phyloP scores from a whole-genome alignment of 1,140 invertebrate species.

The Hyles vespertilio region DNA sequence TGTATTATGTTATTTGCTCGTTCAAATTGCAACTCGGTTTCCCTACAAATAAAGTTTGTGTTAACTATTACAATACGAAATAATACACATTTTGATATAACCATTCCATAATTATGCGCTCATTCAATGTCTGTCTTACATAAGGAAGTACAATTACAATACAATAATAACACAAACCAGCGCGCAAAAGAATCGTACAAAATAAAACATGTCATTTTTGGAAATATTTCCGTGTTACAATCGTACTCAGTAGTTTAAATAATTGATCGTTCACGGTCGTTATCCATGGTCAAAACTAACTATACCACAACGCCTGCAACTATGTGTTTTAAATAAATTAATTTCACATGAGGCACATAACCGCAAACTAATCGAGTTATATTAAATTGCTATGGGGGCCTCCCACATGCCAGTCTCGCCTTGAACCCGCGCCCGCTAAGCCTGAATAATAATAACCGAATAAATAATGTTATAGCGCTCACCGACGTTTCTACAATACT shows the following conservation, averaged over 20 bases:
- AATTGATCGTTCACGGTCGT: slow-evolving; percentile 9
- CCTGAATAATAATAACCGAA: slow-evolving; percentile 41
- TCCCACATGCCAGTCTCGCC: slow-evolving; percentile 35
- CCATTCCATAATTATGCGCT: no score
- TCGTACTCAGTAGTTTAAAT: slow-evolving; percentile 8
- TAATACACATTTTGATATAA: no score
- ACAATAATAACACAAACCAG: background rate
- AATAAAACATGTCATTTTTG: slow-evolving; percentile 4
- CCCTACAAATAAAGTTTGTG: background rate
- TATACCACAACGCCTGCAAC: slow-evolving; percentile 2
- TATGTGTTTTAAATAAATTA: background rate
- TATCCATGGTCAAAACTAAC: slow-evolving; percentile 7
- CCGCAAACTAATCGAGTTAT: slow-evolving; percentile 16
- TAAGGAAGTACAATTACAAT: background rate
- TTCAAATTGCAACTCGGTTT: background rate
- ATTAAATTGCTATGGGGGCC: slow-evolving; percentile 27
- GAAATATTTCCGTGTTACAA: slow-evolving; percentile 6
- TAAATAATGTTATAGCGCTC: slow-evolving; percentile 23
- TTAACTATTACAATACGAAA: no score
- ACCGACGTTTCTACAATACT: background rate
- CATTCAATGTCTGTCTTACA: no score
- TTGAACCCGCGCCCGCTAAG: slow-evolving; percentile 39
- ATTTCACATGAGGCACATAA: slow-evolving; percentile 1
- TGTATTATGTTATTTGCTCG: no score
- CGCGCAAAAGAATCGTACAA: background rate